These are phyloP conservation scores for Drosophila repleta DNA, from an alignment of 1,140 invertebrate genomes.

Conservation along the genomic window DNA sequence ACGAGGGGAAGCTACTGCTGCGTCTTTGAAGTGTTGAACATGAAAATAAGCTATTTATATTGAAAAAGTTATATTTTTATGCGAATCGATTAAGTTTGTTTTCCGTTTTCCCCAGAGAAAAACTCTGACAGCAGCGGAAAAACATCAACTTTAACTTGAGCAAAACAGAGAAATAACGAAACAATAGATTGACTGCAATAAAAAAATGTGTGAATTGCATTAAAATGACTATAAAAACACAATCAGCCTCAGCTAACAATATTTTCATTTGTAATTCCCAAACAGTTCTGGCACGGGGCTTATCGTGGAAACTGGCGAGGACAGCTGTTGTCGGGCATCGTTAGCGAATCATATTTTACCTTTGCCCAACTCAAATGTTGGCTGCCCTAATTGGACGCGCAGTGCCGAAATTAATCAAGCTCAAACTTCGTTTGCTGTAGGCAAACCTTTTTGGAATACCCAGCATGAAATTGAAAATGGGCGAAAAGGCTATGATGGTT, in stretches of 20 bases:
- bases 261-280: slow-evolving; percentile 1
- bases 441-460: background rate
- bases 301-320: background rate
- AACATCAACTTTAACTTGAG: background rate
- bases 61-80: slow-evolving; percentile 18
- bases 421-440: background rate
- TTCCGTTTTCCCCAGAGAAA: background rate
- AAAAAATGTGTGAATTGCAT: too few relatives aligned
- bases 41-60: slow-evolving; percentile 21
- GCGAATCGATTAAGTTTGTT: slow-evolving; percentile 20
- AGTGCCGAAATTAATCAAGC: slow-evolving; percentile 9
- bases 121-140: background rate
- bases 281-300: background rate
- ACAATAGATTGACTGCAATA: too few relatives aligned
- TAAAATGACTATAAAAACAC: background rate
- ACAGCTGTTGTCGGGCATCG: background rate
- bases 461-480: too few relatives aligned
- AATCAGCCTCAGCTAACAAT: too few relatives aligned
- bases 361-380: slow-evolving; percentile 4
- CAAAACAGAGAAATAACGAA: background rate
- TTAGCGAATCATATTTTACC: slow-evolving; percentile 1
- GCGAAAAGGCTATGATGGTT: too few relatives aligned
- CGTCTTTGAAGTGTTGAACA: slow-evolving; percentile 17
- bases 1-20: slow-evolving; percentile 15
- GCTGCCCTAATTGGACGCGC: background rate